Evolutionary conservation across 2,797 vertebrate species (phyloP).

Genomic region (Phrynocephalus vlangalii): DNA sequence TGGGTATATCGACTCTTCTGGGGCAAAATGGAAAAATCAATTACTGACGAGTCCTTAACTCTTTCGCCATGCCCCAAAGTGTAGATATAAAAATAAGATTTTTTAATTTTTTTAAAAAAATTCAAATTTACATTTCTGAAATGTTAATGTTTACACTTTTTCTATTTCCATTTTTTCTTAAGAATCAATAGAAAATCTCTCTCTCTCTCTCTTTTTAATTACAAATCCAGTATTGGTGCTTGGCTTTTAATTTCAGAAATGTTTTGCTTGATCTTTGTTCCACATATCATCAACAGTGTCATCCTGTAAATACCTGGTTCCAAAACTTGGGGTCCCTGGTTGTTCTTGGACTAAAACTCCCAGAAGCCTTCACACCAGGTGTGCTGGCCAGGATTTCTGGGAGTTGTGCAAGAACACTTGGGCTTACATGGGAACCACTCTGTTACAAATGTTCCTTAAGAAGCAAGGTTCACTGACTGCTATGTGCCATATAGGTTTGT

Average conservation of each 20-base stretch:
- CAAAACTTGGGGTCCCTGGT: too few relatives aligned
- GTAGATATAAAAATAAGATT: not conserved
- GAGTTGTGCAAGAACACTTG: too few relatives aligned
- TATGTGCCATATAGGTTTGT: not conserved
- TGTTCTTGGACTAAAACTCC: too few relatives aligned
- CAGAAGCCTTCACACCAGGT: too few relatives aligned
- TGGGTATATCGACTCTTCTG: too few relatives aligned
- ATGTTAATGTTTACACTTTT: not conserved
- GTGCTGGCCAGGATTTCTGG: too few relatives aligned
- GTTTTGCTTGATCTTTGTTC: too few relatives aligned
- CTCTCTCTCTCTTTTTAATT: too few relatives aligned
- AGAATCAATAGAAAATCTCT: not conserved
- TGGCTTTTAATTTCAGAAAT: constrained; percentile 15
- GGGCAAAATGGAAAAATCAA: too few relatives aligned
- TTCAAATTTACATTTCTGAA: not conserved
- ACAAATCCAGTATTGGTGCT: not conserved
- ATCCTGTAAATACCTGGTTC: not conserved
- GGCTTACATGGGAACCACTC: too few relatives aligned
- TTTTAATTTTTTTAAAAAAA: not conserved
- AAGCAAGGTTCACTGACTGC: not conserved
- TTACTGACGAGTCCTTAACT: too few relatives aligned
- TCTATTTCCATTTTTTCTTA: not conserved
- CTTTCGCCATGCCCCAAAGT: not conserved
- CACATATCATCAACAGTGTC: not conserved
- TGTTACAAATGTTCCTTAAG: not conserved